Conservation (phyloP, 35 echinoderm and acorn worm genomes). For the Stichopus chloronotus region DNA sequence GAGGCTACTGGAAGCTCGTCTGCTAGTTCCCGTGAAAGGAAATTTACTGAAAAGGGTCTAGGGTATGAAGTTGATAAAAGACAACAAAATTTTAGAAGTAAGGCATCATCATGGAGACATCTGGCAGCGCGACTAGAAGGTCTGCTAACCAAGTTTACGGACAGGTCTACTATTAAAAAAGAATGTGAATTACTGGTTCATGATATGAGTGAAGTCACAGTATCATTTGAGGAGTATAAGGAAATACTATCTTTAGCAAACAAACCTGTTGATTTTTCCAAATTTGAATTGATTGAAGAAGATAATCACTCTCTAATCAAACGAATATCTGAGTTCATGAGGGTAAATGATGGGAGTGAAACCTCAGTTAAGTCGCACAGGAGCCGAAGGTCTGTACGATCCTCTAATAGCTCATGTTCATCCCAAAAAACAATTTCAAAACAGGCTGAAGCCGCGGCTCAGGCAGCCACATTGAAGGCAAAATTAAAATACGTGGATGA, state of each 20-base stretch:
- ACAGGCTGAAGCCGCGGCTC: not conserved
- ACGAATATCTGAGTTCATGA: conserved; percentile 11
- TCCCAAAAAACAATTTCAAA: too few species aligned
- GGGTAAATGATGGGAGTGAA: not conserved
- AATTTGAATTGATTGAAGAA: not conserved
- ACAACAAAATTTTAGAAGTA: not conserved
- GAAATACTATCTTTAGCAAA: too few species aligned
- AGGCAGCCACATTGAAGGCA: conserved; percentile 29
- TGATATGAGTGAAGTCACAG: too few species aligned
- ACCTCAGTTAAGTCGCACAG: too few species aligned
- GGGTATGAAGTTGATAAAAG: not conserved
- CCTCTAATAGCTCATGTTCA: too few species aligned
- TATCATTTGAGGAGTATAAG: too few species aligned
- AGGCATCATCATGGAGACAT: not conserved
- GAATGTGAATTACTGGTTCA: conserved; percentile 15
- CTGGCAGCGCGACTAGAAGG: not conserved
- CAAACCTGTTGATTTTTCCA: too few species aligned
- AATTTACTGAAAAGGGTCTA: too few species aligned
- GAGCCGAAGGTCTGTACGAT: too few species aligned
- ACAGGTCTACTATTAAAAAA: conserved; percentile 26
- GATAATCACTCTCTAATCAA: not conserved
- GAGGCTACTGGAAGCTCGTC: not conserved
- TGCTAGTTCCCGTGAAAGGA: not conserved
- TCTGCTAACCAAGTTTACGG: not conserved
- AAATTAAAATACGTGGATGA: conserved; percentile 15